Percentiles rank a stretch among this genome's conserved stretches.
phyloP scores from a whole-genome alignment of 1,140 invertebrate species.

The Sarcophaga peregrina region DNA sequence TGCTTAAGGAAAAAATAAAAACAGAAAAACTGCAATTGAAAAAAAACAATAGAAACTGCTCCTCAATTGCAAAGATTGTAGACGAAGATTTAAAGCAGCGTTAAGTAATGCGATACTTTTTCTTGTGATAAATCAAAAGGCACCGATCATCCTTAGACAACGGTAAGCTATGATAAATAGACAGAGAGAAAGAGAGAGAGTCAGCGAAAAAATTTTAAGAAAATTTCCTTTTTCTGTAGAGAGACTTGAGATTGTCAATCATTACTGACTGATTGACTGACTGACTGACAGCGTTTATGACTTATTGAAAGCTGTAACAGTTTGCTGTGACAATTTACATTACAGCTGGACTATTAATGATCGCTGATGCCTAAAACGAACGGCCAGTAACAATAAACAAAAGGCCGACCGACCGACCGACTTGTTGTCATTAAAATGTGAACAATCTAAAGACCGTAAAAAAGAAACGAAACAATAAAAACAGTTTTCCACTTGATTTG shows the following conservation, averaged over 20 bases:
- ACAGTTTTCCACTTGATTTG: too few relatives aligned
- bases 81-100: too few relatives aligned
- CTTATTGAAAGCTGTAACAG: not conserved
- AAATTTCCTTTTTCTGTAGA: not conserved
- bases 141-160: constrained; percentile 16
- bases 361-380: not conserved
- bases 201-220: too few relatives aligned
- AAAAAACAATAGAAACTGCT: too few relatives aligned
- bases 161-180: not conserved
- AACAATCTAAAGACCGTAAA: not conserved
- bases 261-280: not conserved
- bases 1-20: constrained; percentile 11
- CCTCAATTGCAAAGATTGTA: too few relatives aligned
- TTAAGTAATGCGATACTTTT: constrained; percentile 33
- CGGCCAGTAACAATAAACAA: not conserved
- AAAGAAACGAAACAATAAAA: too few relatives aligned
- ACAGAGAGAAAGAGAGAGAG: too few relatives aligned
- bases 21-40: not conserved
- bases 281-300: not conserved
- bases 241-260: not conserved
- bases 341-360: constrained; percentile 1
- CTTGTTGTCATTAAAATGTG: constrained; percentile 25
- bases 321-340: not conserved
- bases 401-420: not conserved
- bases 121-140: constrained; percentile 36